Base-by-base conservation (phyloP, 2,113 vertebrate species). In the Pipra filicauda region DNA sequence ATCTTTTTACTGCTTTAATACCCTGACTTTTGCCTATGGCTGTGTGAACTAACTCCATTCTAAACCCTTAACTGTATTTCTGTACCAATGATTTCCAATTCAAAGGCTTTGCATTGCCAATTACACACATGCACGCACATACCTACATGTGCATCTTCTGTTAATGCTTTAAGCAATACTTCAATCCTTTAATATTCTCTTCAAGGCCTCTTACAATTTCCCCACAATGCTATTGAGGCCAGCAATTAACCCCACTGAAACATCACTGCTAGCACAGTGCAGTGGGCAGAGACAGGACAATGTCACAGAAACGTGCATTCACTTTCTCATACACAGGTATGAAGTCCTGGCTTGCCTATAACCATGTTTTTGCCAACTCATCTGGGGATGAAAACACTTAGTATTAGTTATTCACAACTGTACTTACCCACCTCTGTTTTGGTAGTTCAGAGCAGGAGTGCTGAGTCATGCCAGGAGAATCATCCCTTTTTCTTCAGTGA, bases 31-130 rank as follows among this genome's bases (percentile, higher is more conserved):
- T 90, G 39, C 75, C 69, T 26, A 15, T 12, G 51, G 54, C 64
- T 77, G 39, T 67, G 27, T 79, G 78, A 88, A 67, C 41, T 48
- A 86, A 94, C 88, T 86, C 85, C 85, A 71, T 86, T 80, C 39
- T 54, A 92, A 92, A 28, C 31, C 64, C 71, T 91, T 77, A 35
- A 77, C 89, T 80, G 35, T 43, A 72, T 82, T 88, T 91, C 89
- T 80, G 65, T 89, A 61, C 54, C 81, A 89, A 80, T 41, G 84
- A 96, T 93, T 94, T 94, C 82, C 85, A 90, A 64, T 77, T 55
- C 54, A 73, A 84, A 90, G 69, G 43, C 90, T 83, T 52, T 90
- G 85, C 67, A 70, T 46, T 90, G 78, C 64, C 90, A 90, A 51
- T 89, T 89, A 91, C 72, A 92, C 59, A 76, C 54, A 83, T 15